Conservation (phyloP, 2,113 vertebrate species). For the Thomomys bottae region DNA sequence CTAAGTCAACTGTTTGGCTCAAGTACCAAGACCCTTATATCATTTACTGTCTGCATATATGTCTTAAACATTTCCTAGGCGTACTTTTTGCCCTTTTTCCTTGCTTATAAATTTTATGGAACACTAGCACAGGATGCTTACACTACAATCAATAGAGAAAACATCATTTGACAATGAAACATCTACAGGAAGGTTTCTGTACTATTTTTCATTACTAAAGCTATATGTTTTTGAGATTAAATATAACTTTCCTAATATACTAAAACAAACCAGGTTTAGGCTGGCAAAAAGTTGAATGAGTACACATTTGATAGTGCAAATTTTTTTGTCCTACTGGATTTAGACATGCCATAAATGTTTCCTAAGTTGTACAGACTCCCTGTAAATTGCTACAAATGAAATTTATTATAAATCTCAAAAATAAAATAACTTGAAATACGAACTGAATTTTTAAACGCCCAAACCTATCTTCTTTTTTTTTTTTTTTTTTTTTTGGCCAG, state of each 20-base stretch:
- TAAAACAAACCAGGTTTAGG: constrained; percentile 37
- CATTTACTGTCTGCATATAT: background rate
- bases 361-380: background rate
- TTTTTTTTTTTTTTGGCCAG: no score
- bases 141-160: constrained; percentile 20
- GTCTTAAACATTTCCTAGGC: background rate
- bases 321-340: constrained; percentile 17
- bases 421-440: background rate
- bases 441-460: constrained; percentile 26
- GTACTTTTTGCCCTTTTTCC: background rate
- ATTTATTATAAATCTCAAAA: constrained; percentile 49
- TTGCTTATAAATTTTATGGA: background rate
- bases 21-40: background rate
- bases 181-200: background rate
- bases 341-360: constrained; percentile 14
- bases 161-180: background rate
- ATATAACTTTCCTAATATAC: constrained; percentile 26
- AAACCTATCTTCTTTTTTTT: constrained; percentile 36
- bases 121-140: background rate
- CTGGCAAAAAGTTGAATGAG: background rate
- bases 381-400: background rate
- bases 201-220: background rate
- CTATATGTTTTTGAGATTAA: constrained; percentile 14
- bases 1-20: background rate
- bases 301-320: constrained; percentile 19